A percentile compares a stretch with the other conserved stretches of the same genome.
Evolutionary conservation across 2,113 vertebrate genomes (phyloP).

Genomic region (Bungarus multicinctus): DNA sequence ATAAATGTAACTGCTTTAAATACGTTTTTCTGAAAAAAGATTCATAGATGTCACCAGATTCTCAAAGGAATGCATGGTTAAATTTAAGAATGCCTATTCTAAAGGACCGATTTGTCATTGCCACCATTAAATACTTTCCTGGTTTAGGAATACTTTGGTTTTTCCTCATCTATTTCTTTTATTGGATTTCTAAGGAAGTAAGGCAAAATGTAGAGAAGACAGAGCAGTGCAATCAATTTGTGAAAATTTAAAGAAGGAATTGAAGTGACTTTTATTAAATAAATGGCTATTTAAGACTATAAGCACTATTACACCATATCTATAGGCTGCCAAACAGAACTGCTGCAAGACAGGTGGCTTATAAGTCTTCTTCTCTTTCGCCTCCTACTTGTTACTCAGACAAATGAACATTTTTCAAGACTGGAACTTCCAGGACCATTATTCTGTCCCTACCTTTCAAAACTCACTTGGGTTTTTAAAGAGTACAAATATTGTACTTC

Average conservation of each 20-base stretch:
- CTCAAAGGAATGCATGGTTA: not conserved
- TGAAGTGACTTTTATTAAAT: not conserved
- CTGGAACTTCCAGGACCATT: not conserved
- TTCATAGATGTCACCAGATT: not conserved
- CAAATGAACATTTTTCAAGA: not conserved
- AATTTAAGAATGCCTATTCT: not conserved
- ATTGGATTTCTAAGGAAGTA: not conserved
- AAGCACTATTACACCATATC: not conserved
- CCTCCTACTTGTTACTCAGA: not conserved
- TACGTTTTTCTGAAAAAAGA: not conserved
- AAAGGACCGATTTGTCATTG: not conserved
- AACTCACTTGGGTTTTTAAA: not conserved
- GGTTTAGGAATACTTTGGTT: not conserved
- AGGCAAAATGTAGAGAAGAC: not conserved
- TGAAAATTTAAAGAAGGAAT: not conserved
- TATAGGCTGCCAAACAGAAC: not conserved
- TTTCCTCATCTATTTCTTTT: not conserved
- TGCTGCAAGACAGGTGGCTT: not conserved
- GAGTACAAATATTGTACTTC: not conserved
- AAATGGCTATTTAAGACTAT: not conserved
- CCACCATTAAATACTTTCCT: not conserved
- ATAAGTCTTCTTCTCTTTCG: not conserved
- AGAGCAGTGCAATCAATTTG: not conserved
- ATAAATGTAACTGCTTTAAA: not conserved
- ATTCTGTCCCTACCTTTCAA: not conserved